Conservation (phyloP, 2,888 invertebrate genomes). For the Elysia crispata region DNA sequence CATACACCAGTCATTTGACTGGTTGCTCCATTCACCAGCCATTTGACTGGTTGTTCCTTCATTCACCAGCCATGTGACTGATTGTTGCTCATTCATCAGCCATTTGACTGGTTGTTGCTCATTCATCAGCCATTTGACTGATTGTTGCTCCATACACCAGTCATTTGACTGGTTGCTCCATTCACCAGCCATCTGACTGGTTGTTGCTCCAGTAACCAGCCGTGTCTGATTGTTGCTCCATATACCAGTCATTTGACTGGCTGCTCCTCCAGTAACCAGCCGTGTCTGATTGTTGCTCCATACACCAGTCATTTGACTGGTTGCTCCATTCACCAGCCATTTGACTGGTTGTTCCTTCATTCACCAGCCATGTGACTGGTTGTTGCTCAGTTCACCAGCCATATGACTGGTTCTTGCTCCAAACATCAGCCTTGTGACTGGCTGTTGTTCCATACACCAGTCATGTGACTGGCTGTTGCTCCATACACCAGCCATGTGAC, state of each 20-base stretch:
- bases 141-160: not conserved
- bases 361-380: not conserved
- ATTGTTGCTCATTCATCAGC: not conserved
- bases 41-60: constrained; percentile 11
- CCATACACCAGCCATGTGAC: not conserved
- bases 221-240: not conserved
- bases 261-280: too few relatives aligned
- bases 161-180: too few relatives aligned
- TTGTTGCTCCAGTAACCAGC: too few relatives aligned
- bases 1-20: constrained; percentile 14
- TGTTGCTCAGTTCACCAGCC: not conserved
- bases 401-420: not conserved
- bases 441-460: not conserved
- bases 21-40: constrained; percentile 7
- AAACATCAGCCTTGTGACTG: constrained; percentile 25
- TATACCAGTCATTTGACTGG: constrained; percentile 27
- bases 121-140: not conserved
- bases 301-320: not conserved
- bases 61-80: not conserved
- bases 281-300: constrained; percentile 4
- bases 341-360: constrained; percentile 3
- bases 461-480: not conserved
- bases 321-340: constrained; percentile 17
- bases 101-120: not conserved
- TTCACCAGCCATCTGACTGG: too few relatives aligned